phyloP scores from a whole-genome alignment of 2,113 vertebrate species.

The Paraplagusia blochii region DNA sequence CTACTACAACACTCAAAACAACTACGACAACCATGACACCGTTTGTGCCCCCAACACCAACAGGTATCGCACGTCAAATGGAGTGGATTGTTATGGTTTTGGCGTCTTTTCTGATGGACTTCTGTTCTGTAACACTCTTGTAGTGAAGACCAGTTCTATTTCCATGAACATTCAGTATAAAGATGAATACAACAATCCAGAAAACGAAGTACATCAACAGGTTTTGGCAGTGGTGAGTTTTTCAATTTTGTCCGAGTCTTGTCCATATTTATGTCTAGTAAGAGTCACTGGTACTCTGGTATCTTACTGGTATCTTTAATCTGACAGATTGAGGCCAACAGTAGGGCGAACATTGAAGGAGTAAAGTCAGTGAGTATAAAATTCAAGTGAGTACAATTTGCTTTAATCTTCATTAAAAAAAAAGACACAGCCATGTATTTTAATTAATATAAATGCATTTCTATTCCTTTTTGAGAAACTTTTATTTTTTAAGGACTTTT shows the following conservation, averaged over 20 bases:
- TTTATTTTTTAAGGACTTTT: too few relatives aligned
- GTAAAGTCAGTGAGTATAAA: fast-evolving
- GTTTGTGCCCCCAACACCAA: neutral
- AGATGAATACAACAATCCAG: fast-evolving
- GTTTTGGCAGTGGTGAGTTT: neutral
- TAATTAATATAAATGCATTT: too few relatives aligned
- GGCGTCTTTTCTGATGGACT: neutral
- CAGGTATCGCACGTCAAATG: neutral
- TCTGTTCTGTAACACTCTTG: neutral
- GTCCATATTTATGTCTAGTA: neutral
- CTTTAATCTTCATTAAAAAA: too few relatives aligned
- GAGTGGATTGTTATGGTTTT: neutral
- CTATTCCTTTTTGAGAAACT: too few relatives aligned
- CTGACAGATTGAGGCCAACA: conserved; percentile 20
- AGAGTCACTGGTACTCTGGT: too few relatives aligned
- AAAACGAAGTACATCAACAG: fast-evolving
- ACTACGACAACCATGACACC: neutral
- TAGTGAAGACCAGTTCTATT: fast-evolving
- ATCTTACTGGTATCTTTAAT: neutral
- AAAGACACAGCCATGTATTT: too few relatives aligned
- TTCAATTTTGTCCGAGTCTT: neutral
- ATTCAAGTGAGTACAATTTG: conserved; percentile 16
- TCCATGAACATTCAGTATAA: neutral
- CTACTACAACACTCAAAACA: neutral
- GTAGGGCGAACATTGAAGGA: fast-evolving